Percentiles rank a stretch among this genome's conserved stretches.
These are phyloP conservation scores for Morpho achilles DNA, from an alignment of 2,888 invertebrate genomes.

Conservation along the genomic window DNA sequence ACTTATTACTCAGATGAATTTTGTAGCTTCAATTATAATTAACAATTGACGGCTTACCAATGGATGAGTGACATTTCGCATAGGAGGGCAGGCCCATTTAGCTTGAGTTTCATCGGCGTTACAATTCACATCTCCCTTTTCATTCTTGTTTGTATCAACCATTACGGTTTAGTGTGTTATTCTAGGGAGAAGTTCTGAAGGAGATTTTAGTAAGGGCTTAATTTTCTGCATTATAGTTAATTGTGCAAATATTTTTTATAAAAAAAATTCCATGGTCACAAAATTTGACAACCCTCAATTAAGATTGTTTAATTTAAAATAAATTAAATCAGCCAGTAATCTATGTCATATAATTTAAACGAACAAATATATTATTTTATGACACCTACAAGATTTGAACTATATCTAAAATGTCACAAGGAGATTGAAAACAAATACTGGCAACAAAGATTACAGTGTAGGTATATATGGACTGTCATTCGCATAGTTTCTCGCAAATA, in stretches of 20 bases:
- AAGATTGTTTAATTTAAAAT: neutral
- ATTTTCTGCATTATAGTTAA: slow-evolving; percentile 16
- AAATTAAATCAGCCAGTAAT: neutral
- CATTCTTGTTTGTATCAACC: slow-evolving; percentile 42
- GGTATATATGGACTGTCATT: too few relatives aligned
- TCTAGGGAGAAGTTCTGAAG: neutral
- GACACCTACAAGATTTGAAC: too few relatives aligned
- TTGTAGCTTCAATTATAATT: too few relatives aligned
- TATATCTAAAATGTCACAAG: neutral
- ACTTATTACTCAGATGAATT: too few relatives aligned
- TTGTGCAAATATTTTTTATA: slow-evolving; percentile 6
- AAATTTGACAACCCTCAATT: slow-evolving; percentile 12
- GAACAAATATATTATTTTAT: too few relatives aligned
- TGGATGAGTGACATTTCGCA: slow-evolving; percentile 59
- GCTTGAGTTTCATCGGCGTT: slow-evolving; percentile 46
- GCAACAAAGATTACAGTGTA: too few relatives aligned
- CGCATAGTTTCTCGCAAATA: neutral
- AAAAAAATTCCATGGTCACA: slow-evolving; percentile 15
- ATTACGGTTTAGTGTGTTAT: slow-evolving; percentile 35
- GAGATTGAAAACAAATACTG: neutral
- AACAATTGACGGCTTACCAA: slow-evolving; percentile 41
- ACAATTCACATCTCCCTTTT: slow-evolving; percentile 36
- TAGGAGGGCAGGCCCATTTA: slow-evolving; percentile 41
- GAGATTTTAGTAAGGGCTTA: slow-evolving; percentile 12
- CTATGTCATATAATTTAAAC: neutral